Conservation (phyloP, 1,140 invertebrate genomes). For the Thereuonema tuberculata region DNA sequence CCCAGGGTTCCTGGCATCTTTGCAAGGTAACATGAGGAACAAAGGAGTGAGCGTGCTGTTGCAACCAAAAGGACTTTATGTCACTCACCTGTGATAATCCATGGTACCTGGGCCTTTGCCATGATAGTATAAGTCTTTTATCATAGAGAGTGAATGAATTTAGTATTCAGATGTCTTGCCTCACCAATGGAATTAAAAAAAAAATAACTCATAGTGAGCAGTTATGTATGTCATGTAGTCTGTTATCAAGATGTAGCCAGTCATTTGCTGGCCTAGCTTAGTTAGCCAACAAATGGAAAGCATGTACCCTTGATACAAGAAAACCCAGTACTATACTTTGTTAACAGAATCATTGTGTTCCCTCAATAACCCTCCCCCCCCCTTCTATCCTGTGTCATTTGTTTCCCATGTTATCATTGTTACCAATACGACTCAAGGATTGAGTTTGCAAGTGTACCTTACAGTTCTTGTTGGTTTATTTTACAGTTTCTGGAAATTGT, state of each 20-base stretch:
- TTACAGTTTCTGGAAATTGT: not conserved
- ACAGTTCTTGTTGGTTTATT: slow-evolving; percentile 6
- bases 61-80: not conserved
- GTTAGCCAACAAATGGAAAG: not conserved
- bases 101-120: slow-evolving; percentile 10
- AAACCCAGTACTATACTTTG: slow-evolving; percentile 1
- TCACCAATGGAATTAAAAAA: not conserved
- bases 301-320: not conserved
- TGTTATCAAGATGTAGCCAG: not conserved
- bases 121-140: not conserved
- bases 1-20: too few species aligned
- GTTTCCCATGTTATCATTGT: slow-evolving; percentile 8
- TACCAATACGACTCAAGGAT: slow-evolving; percentile 3
- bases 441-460: slow-evolving; percentile 7
- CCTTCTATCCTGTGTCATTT: too few species aligned
- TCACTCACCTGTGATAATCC: slow-evolving; percentile 11
- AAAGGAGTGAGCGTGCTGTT: not conserved
- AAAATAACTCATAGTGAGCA: slow-evolving; percentile 5
- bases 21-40: not conserved
- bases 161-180: slow-evolving; percentile 8
- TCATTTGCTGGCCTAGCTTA: too few species aligned
- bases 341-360: slow-evolving; percentile 4
- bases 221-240: slow-evolving; percentile 7
- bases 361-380: not conserved
- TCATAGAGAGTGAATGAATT: slow-evolving; percentile 3